Evolutionary conservation across 2,113 vertebrate genomes (phyloP).

Genomic region (Copsychus sechellarum): DNA sequence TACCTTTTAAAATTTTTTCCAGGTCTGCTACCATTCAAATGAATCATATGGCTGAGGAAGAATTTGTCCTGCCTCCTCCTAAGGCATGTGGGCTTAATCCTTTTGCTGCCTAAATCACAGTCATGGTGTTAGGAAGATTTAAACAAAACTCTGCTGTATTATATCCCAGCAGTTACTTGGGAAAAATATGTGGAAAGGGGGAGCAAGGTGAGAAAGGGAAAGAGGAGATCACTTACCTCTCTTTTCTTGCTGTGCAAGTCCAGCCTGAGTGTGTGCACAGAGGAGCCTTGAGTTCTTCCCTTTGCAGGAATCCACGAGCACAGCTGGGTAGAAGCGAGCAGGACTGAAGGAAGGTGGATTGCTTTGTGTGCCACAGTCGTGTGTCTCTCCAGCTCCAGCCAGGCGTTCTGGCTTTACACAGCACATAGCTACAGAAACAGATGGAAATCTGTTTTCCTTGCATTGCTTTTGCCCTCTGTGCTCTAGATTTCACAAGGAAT

Average conservation of each 20-base stretch:
- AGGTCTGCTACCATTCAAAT: not conserved
- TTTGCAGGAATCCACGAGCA: constrained; percentile 42
- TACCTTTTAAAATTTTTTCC: not conserved
- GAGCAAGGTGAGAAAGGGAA: not conserved
- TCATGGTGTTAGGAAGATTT: not conserved
- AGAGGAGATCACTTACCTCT: not conserved
- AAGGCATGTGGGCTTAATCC: not conserved
- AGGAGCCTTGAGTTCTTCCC: constrained; percentile 1
- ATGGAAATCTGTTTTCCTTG: not conserved
- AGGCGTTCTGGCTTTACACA: not conserved
- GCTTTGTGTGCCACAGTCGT: not conserved
- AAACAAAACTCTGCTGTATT: not conserved
- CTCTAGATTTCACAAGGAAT: not conserved
- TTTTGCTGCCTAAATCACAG: not conserved
- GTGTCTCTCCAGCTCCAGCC: not conserved
- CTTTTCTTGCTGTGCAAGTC: not conserved
- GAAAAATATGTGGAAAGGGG: not conserved
- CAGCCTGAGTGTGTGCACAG: not conserved
- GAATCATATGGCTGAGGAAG: not conserved
- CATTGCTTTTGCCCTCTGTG: not conserved
- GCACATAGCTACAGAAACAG: not conserved
- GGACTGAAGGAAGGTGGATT: constrained; percentile 43
- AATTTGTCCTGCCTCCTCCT: not conserved
- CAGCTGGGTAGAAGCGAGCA: constrained; percentile 6
- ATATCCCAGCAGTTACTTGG: not conserved